Conservation (phyloP, 2,888 invertebrate genomes). For the Slavum lentiscoides region DNA sequence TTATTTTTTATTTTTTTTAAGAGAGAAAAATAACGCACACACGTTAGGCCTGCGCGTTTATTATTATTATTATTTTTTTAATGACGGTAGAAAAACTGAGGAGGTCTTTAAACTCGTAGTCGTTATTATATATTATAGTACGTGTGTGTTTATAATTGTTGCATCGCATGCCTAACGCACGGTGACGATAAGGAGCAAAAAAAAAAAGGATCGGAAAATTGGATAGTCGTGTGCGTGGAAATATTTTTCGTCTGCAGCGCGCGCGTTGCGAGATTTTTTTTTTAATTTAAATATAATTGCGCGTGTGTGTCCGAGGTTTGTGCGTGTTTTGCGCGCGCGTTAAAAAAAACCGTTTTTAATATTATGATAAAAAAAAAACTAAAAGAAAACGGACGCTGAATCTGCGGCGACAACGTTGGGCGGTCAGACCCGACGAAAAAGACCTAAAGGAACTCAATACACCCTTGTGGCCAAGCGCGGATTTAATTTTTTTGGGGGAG, state of each 20-base stretch:
- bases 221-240: background rate
- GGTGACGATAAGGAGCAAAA: too few species aligned
- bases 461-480: too few species aligned
- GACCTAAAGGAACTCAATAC: too few species aligned
- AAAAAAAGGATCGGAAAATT: too few species aligned
- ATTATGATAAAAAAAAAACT: too few species aligned
- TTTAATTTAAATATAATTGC: conserved; percentile 15
- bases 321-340: background rate
- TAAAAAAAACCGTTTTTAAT: too few species aligned
- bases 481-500: too few species aligned
- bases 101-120: conserved; percentile 28
- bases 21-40: background rate
- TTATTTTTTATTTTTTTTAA: conserved; percentile 5
- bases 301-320: conserved; percentile 1
- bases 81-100: conserved; percentile 18
- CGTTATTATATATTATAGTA: background rate
- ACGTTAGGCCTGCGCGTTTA: background rate
- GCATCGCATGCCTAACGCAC: background rate
- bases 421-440: too few species aligned
- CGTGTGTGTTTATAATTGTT: conserved; percentile 11
- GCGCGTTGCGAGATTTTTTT: background rate
- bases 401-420: too few species aligned
- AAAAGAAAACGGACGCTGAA: too few species aligned
- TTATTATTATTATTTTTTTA: background rate
- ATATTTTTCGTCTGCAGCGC: background rate